phyloP scores from a whole-genome alignment of 2,113 vertebrate genomes.

The Xiphophorus couchianus region DNA sequence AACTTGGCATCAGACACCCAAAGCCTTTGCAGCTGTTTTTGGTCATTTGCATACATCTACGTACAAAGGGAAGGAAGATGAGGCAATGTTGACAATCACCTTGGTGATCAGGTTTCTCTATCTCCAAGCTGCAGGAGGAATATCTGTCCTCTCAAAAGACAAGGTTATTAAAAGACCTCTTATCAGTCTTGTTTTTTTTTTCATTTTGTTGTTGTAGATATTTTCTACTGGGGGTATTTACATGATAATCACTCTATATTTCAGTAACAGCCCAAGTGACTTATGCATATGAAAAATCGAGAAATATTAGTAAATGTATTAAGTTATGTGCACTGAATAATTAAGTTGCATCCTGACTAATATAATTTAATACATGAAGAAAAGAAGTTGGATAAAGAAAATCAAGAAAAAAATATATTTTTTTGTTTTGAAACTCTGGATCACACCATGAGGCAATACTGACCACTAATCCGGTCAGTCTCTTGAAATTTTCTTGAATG shows the following conservation, averaged over 20 bases:
- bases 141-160: constrained; percentile 10
- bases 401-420: too few relatives aligned
- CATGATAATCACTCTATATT: too few relatives aligned
- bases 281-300: not conserved
- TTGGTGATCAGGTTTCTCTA: constrained; percentile 16
- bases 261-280: not conserved
- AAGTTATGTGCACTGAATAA: not conserved
- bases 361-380: too few relatives aligned
- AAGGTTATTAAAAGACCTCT: constrained; percentile 21
- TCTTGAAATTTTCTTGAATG: too few relatives aligned
- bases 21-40: constrained; percentile 57
- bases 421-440: too few relatives aligned
- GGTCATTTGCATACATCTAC: constrained; percentile 55
- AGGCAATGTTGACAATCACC: constrained; percentile 42
- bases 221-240: too few relatives aligned
- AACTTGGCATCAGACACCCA: constrained; percentile 44
- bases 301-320: not conserved
- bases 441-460: too few relatives aligned
- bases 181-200: constrained; percentile 38
- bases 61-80: constrained; percentile 63
- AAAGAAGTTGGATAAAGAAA: too few relatives aligned
- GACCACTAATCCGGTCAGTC: too few relatives aligned
- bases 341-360: too few relatives aligned
- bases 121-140: constrained; percentile 17
- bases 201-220: too few relatives aligned